phyloP scores from a whole-genome alignment of 2,113 vertebrate species.

The Nannobrachium achirus region DNA sequence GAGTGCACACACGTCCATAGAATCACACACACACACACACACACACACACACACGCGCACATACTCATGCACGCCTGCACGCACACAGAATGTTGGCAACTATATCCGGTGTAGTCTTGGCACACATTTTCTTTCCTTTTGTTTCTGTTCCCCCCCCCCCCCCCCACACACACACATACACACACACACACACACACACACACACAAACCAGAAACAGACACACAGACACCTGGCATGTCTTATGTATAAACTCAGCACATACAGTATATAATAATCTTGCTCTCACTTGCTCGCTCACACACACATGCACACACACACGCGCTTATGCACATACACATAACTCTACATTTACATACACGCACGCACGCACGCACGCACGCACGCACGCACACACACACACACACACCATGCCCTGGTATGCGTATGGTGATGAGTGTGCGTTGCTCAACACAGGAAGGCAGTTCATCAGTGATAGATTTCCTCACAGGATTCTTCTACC shows the following conservation, averaged over 20 bases:
- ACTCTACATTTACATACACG: too few species aligned
- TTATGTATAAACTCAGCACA: conserved; percentile 1
- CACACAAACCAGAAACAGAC: neutral
- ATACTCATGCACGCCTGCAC: too few species aligned
- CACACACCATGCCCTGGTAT: neutral
- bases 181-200: conserved; percentile 1
- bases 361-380: neutral
- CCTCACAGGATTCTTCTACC: neutral
- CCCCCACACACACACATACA: neutral
- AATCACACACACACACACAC: too few species aligned
- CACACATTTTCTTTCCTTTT: neutral
- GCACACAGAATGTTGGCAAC: too few species aligned
- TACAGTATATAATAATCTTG: neutral
- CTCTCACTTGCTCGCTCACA: neutral
- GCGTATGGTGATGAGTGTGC: neutral
- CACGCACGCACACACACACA: neutral
- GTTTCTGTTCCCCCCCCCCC: neutral
- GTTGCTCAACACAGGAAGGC: conserved; percentile 38
- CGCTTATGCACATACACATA: neutral
- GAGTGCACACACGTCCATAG: neutral
- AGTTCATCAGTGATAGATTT: conserved; percentile 22
- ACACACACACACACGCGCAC: too few species aligned
- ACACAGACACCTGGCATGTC: neutral
- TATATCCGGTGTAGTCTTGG: too few species aligned
- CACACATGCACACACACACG: neutral